These are phyloP conservation scores for Champsocephalus gunnari DNA, from an alignment of 2,797 vertebrate genomes.

Conservation along the genomic window DNA sequence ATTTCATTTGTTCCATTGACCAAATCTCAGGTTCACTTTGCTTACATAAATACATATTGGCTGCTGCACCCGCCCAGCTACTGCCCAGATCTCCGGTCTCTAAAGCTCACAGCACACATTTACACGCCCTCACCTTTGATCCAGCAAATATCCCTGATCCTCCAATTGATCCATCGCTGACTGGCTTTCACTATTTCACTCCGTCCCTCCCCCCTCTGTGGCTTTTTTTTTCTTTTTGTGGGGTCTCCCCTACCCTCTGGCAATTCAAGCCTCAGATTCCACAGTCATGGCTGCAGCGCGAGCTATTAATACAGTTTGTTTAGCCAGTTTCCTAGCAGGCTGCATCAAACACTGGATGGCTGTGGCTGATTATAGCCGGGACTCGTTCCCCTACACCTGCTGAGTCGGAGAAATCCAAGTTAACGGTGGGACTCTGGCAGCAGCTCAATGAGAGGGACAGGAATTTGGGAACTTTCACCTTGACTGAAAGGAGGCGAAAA, in stretches of 20 bases:
- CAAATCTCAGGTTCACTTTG: conserved; percentile 79
- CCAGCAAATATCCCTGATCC: conserved; percentile 50
- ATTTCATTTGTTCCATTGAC: conserved; percentile 85
- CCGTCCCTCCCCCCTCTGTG: conserved; percentile 16
- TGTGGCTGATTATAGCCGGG: conserved; percentile 85
- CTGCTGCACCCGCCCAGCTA: conserved; percentile 50
- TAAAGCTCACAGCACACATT: conserved; percentile 28
- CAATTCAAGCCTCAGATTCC: conserved; percentile 85
- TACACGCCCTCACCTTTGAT: conserved; percentile 55
- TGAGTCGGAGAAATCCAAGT: conserved; percentile 88
- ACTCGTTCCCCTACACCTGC: conserved; percentile 85
- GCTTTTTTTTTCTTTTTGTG: conserved; percentile 61
- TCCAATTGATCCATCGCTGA: conserved; percentile 37
- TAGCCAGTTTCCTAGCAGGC: conserved; percentile 91
- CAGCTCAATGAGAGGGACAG: conserved; percentile 63
- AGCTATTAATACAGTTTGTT: conserved; percentile 92
- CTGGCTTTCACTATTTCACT: conserved; percentile 1
- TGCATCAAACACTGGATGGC: conserved; percentile 87
- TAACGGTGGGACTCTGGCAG: conserved; percentile 72
- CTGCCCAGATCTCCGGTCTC: conserved; percentile 47
- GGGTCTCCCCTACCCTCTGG: conserved; percentile 86
- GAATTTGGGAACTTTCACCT: conserved; percentile 74
- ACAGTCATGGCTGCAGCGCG: conserved; percentile 80
- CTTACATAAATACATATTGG: conserved; percentile 74
- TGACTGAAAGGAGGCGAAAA: conserved; percentile 72